A percentile compares a stretch with the other conserved stretches of the same genome.
Evolutionary conservation across 2,113 vertebrate species (phyloP).

Genomic region (Erythrolamprus reginae): DNA sequence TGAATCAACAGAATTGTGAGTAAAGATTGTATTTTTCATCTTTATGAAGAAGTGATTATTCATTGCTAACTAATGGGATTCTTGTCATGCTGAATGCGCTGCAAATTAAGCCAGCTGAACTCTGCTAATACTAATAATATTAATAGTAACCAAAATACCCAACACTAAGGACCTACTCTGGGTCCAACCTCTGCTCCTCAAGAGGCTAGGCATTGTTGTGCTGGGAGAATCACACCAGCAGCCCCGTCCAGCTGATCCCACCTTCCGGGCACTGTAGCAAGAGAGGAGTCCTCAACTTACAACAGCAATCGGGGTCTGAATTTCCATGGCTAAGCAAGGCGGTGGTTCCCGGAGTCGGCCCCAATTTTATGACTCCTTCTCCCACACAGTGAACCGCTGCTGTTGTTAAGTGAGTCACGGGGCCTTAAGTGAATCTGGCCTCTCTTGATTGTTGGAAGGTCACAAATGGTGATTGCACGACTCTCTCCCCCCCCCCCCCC

Average conservation of each 20-base stretch:
- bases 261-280: neutral
- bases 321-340: neutral
- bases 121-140: too few species aligned
- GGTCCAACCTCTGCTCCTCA: neutral
- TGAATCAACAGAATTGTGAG: too few species aligned
- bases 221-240: fast-evolving
- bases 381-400: neutral
- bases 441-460: neutral
- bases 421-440: neutral
- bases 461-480: too few species aligned
- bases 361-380: neutral
- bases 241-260: neutral
- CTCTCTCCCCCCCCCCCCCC: too few species aligned
- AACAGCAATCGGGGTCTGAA: neutral
- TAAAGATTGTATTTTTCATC: too few species aligned
- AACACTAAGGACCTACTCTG: neutral
- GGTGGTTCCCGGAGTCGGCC: neutral
- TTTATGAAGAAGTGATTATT: too few species aligned
- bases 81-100: too few species aligned
- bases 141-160: too few species aligned
- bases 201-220: neutral
- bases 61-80: too few species aligned
- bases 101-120: too few species aligned
- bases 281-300: neutral
- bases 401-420: neutral